phyloP scores from a whole-genome alignment of 2,888 invertebrate species.

The Hyalella azteca region DNA sequence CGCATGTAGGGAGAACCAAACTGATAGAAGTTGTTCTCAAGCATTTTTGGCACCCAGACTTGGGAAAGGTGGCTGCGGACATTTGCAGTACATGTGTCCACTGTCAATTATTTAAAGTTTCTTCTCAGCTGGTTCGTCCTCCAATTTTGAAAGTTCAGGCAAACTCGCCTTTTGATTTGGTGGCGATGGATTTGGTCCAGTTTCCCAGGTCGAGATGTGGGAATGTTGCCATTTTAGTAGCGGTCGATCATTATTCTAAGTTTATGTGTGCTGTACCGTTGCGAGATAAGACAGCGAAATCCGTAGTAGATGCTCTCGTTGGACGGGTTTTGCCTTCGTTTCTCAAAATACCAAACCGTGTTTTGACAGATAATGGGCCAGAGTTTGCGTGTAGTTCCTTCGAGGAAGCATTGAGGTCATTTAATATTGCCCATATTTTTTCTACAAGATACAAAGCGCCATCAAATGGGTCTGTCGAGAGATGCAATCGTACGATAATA shows the following conservation, averaged over 20 bases:
- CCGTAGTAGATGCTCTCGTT: background rate
- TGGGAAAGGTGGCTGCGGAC: background rate
- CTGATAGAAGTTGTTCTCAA: background rate
- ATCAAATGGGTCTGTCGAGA: background rate
- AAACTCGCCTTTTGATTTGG: background rate
- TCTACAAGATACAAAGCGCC: background rate
- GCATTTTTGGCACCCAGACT: background rate
- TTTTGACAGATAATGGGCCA: background rate
- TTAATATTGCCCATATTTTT: background rate
- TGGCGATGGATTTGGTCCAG: background rate
- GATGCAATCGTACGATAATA: background rate
- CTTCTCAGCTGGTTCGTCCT: background rate
- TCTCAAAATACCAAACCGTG: background rate
- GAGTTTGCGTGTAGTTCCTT: background rate
- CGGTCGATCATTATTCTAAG: background rate
- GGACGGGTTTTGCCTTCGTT: background rate
- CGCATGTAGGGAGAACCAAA: background rate
- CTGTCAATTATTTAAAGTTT: background rate
- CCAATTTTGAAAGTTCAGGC: background rate
- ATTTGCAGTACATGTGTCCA: background rate
- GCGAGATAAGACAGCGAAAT: background rate
- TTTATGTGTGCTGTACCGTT: background rate
- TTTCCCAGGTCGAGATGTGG: background rate
- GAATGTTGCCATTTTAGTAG: background rate
- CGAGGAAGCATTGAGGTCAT: background rate